Conservation (phyloP, 1,140 invertebrate species). For the Copidosoma floridanum region DNA sequence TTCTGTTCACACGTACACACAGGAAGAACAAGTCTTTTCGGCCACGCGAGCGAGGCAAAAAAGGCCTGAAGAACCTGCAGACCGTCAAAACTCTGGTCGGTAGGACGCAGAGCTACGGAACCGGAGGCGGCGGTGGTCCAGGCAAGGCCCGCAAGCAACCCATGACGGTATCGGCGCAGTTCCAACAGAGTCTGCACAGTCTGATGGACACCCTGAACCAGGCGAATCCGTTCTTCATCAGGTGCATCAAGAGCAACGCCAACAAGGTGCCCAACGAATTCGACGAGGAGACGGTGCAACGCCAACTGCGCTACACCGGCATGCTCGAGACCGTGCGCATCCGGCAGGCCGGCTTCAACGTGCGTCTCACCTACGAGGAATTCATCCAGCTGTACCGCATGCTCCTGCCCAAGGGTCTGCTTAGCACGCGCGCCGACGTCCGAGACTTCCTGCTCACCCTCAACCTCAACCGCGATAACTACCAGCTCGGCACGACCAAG, state of each 20-base stretch:
- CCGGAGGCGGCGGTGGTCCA: constrained; percentile 44
- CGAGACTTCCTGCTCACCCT: constrained; percentile 75
- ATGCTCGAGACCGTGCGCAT: constrained; percentile 97
- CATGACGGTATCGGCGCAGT: constrained; percentile 90
- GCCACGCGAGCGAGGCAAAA: constrained; percentile 74
- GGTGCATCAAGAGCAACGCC: constrained; percentile 94
- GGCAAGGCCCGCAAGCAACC: constrained; percentile 82
- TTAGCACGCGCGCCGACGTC: constrained; percentile 79
- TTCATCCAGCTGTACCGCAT: constrained; percentile 92
- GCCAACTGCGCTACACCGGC: constrained; percentile 83
- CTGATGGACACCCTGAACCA: constrained; percentile 93
- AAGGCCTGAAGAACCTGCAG: constrained; percentile 83
- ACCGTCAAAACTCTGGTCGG: constrained; percentile 85
- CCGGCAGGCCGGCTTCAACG: constrained; percentile 92
- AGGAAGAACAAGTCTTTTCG: constrained; percentile 91
- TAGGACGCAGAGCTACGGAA: constrained; percentile 61
- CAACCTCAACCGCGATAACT: constrained; percentile 83
- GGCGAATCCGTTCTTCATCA: constrained; percentile 95
- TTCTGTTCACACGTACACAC: too few species aligned
- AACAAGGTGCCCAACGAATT: constrained; percentile 90
- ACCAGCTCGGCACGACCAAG: constrained; percentile 87
- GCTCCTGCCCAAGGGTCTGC: constrained; percentile 80
- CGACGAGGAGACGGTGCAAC: constrained; percentile 91
- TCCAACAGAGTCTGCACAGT: constrained; percentile 86
- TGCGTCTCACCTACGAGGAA: constrained; percentile 88